phyloP scores from a whole-genome alignment of 2,888 invertebrate genomes.

The Ceraclea dissimilis region DNA sequence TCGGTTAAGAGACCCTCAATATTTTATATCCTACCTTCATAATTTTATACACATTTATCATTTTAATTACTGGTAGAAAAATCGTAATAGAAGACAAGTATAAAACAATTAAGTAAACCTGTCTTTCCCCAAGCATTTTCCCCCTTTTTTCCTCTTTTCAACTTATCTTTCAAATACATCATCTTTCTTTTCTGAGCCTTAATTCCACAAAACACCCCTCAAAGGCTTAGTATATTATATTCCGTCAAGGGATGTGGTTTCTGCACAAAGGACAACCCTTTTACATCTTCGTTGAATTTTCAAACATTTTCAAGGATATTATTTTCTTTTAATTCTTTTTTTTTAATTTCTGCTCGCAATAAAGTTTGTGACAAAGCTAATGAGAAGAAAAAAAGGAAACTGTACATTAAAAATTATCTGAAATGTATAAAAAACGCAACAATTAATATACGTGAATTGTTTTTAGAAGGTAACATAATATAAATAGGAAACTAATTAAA shows the following conservation, averaged over 20 bases:
- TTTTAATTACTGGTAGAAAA: not conserved
- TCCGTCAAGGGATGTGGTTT: constrained; percentile 12
- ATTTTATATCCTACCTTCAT: too few species aligned
- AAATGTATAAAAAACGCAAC: too few species aligned
- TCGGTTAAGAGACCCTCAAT: too few species aligned
- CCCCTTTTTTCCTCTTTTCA: not conserved
- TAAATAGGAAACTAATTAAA: too few species aligned
- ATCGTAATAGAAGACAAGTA: not conserved
- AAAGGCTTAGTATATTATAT: constrained; percentile 6
- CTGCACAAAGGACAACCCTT: constrained; percentile 25
- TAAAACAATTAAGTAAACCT: not conserved
- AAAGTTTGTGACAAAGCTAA: too few species aligned
- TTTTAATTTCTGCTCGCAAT: too few species aligned
- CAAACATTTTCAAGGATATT: not conserved
- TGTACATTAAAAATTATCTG: too few species aligned
- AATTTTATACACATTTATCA: too few species aligned
- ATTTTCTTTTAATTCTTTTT: too few species aligned
- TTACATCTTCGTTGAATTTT: constrained; percentile 1
- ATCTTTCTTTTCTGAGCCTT: not conserved
- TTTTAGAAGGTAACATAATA: too few species aligned
- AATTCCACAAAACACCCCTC: constrained; percentile 1
- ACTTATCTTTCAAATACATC: not conserved
- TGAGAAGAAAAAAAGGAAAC: too few species aligned
- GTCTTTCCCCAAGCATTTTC: not conserved
- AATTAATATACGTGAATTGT: too few species aligned